A percentile compares a stretch with the other conserved stretches of the same genome.
These are phyloP conservation scores for Drosophila baimaii DNA, from an alignment of 1,140 invertebrate species.

Conservation along the genomic window DNA sequence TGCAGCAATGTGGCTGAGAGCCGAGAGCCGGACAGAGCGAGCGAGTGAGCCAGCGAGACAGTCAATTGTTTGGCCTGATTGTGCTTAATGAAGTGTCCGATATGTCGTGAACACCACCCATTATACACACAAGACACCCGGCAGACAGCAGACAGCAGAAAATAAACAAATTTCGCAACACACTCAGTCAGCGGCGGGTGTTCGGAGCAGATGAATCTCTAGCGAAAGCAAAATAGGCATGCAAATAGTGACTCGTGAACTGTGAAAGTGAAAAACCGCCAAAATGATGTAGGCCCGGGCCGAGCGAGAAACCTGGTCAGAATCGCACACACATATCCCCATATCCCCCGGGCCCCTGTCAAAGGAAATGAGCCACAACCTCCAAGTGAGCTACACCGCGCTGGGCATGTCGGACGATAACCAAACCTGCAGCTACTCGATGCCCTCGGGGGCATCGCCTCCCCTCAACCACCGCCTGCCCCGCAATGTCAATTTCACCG, in stretches of 20 bases:
- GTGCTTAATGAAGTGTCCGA: conserved; percentile 69
- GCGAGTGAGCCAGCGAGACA: neutral
- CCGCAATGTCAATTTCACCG: conserved; percentile 90
- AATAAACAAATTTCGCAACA: conserved; percentile 35
- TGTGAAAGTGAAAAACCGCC: conserved; percentile 19
- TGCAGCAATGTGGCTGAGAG: conserved; percentile 11
- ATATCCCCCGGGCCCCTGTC: conserved; percentile 9
- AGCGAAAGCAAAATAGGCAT: neutral
- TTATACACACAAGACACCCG: conserved; percentile 7
- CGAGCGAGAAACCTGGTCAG: conserved; percentile 3
- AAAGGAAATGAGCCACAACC: conserved; percentile 81
- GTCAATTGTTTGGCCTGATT: conserved; percentile 71
- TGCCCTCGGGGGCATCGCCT: conserved; percentile 80
- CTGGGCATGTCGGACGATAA: conserved; percentile 84
- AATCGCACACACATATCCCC: conserved; percentile 60
- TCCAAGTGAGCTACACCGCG: conserved; percentile 83
- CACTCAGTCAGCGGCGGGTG: conserved; percentile 6
- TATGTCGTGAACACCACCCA: conserved; percentile 27
- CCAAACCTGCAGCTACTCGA: conserved; percentile 79
- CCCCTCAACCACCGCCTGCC: conserved; percentile 73
- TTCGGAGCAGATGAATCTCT: conserved; percentile 31
- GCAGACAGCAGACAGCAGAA: neutral
- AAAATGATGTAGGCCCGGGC: conserved; percentile 37
- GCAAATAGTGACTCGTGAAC: conserved; percentile 10
- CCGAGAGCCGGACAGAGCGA: conserved; percentile 6